Conservation (phyloP, 2,888 invertebrate species). For the Smittia sp. region DNA sequence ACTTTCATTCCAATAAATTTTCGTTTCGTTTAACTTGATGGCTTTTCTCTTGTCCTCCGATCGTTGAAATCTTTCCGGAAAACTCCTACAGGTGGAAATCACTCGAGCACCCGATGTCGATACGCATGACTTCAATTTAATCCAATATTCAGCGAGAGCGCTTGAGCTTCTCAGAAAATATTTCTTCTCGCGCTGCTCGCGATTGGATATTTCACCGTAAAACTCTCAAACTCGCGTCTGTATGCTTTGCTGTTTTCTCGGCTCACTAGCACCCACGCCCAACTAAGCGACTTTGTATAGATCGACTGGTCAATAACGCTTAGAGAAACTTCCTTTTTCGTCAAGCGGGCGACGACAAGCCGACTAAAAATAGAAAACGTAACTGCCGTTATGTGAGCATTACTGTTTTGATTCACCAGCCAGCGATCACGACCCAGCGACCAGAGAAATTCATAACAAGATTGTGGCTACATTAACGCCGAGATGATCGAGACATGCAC, state of each 20-base stretch:
- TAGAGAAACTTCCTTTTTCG: neutral
- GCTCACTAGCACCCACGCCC: neutral
- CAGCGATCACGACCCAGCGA: neutral
- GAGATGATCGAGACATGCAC: neutral
- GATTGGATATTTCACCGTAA: neutral
- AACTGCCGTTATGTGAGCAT: neutral
- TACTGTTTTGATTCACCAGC: neutral
- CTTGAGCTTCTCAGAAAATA: neutral
- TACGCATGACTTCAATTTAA: neutral
- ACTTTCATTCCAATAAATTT: too few relatives aligned
- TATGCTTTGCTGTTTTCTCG: neutral
- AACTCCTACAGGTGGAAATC: neutral
- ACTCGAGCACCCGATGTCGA: neutral
- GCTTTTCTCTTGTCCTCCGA: too few relatives aligned
- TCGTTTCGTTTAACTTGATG: too few relatives aligned
- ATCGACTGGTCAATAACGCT: conserved; percentile 6
- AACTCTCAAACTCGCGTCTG: neutral
- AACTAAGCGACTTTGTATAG: neutral
- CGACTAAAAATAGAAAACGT: conserved; percentile 2
- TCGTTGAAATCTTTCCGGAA: conserved; percentile 10
- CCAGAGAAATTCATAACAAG: neutral
- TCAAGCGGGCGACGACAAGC: neutral
- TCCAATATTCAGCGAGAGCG: neutral
- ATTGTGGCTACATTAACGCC: neutral
- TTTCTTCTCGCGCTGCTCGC: neutral